Evolutionary conservation across 1,140 invertebrate genomes (phyloP).

Genomic region (Bombus polaris): DNA sequence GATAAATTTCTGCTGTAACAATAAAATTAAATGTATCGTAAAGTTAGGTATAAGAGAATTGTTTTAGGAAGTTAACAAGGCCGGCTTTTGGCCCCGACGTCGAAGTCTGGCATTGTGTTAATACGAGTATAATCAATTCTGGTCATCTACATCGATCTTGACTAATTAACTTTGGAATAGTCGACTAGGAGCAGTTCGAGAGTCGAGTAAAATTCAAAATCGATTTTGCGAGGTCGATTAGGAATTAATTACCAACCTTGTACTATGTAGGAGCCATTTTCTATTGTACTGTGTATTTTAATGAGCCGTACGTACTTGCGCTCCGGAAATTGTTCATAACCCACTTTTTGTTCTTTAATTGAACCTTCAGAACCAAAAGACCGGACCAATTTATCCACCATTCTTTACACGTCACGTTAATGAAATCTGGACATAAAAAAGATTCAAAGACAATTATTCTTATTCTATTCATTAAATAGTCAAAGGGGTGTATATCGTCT

Average conservation of each 20-base stretch:
- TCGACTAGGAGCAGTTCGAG: neutral
- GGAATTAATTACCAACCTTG: constrained; percentile 7
- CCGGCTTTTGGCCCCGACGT: neutral
- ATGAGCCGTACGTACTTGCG: neutral
- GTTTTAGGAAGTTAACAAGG: neutral
- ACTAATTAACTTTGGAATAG: constrained; percentile 20
- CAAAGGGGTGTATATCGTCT: neutral
- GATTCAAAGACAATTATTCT: neutral
- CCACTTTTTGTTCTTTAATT: neutral
- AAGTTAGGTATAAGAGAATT: neutral
- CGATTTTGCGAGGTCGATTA: constrained; percentile 3
- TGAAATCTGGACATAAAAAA: too few species aligned
- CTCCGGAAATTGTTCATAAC: neutral
- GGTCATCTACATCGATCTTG: neutral
- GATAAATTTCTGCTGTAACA: neutral
- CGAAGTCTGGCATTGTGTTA: neutral
- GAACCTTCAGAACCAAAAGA: neutral
- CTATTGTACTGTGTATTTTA: neutral
- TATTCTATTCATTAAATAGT: neutral
- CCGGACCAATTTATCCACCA: neutral
- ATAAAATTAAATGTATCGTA: too few species aligned
- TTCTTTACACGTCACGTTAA: too few species aligned
- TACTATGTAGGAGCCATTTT: neutral
- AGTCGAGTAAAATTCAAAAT: neutral
- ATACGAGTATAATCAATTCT: neutral